Base-by-base conservation (phyloP, 2,888 invertebrate genomes). In the Pollenia labialis region DNA sequence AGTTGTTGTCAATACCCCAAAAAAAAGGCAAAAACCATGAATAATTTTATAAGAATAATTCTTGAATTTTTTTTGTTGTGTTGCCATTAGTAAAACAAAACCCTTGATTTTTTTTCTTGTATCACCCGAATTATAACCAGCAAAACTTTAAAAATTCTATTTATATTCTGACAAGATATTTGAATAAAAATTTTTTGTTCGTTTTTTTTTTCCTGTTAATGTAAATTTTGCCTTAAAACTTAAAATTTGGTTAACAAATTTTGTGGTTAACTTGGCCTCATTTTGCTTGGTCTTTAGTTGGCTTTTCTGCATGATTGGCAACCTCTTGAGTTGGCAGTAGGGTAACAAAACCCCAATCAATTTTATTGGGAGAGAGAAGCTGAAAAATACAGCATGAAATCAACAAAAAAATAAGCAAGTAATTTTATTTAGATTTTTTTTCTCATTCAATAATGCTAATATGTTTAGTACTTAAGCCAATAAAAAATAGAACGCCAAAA, bases 221-320 rank as follows among this genome's bases (percentile, higher is more conserved):
- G 46, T 54, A 60, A 66, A 82, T 62, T 50, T 62, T 62, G 40
- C 18, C 32, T 64, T 44, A 12, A 60, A 62, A 62, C 60, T 64
- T 18, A 10, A 58, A 81, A 76, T 74, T 72, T 62, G 85, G 66
- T 77, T 81, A 74, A 85, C 77, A 77, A 77, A 77, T 77, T 60
- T 58, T 81, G 58, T 58, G 60, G 56, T 50, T 71, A 58, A 44
- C 46, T 75, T 71, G 58, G 16, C 18, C 50, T 60, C 58, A 66
- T 50, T 52, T 18, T 3, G 23, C 52, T 14, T 62, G 50, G 12
- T 62, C 66, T 12, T 64, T 23, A n/a, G 3, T 62, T 52, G 23
- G 23, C 64, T 54, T 76, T 76, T 76, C n/a, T 7, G 62, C 52
- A 52, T 44, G 62, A 79, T 42, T 58, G 46, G 32, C 56, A 64